phyloP scores from a whole-genome alignment of 1,140 invertebrate genomes.

The Cydia splendana region DNA sequence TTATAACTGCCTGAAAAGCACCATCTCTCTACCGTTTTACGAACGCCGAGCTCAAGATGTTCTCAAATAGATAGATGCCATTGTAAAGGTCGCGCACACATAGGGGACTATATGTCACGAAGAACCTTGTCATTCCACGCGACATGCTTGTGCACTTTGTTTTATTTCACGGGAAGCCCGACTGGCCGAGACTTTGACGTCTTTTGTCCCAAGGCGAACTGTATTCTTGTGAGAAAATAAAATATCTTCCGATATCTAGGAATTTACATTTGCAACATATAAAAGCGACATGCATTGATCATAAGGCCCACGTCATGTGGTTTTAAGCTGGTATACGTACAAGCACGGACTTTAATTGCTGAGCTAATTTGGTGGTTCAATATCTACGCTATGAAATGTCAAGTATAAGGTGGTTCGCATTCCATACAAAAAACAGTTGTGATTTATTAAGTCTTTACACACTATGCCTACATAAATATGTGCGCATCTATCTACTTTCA shows the following conservation, averaged over 20 bases:
- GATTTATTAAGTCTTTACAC: no score
- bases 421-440: no score
- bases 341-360: no score
- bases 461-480: no score
- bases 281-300: no score
- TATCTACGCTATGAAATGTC: no score
- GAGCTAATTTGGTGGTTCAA: no score
- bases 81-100: neutral
- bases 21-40: constrained; percentile 37
- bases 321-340: no score
- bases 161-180: neutral
- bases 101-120: neutral
- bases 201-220: neutral
- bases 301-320: no score
- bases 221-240: neutral
- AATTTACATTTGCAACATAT: neutral
- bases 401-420: no score
- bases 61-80: constrained; percentile 4
- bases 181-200: neutral
- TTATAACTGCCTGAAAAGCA: neutral
- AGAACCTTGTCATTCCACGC: constrained; percentile 9
- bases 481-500: no score
- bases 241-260: neutral
- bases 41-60: constrained; percentile 10
- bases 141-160: constrained; percentile 17